A percentile compares a stretch with the other conserved stretches of the same genome.
Evolutionary conservation across 2,113 vertebrate genomes (phyloP).

Genomic region (Parotia lawesii): DNA sequence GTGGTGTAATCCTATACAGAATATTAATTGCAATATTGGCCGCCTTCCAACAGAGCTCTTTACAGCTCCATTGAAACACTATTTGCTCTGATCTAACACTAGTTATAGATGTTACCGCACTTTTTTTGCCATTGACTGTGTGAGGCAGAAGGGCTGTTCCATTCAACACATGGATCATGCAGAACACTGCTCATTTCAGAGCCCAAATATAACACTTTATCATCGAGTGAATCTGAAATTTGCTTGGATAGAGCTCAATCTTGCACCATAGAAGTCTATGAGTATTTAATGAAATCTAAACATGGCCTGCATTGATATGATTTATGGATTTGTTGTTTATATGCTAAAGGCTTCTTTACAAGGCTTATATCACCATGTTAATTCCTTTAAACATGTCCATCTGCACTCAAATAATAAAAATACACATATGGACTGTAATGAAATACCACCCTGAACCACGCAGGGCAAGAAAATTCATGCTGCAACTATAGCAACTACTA

Average conservation of each 20-base stretch:
- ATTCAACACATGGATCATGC: background rate
- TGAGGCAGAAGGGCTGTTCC: slow-evolving; percentile 20
- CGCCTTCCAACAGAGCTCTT: background rate
- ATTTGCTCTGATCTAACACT: background rate
- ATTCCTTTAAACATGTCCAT: background rate
- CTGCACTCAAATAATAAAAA: slow-evolving; percentile 19
- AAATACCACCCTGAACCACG: background rate
- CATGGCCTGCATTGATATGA: background rate
- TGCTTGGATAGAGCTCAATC: background rate
- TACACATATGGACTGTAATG: background rate
- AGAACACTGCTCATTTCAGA: background rate
- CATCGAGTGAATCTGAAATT: background rate
- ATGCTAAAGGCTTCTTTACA: slow-evolving; percentile 8
- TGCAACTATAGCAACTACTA: slow-evolving; percentile 53
- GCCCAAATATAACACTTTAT: background rate
- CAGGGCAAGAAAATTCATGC: background rate
- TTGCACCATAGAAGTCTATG: background rate
- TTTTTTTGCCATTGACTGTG: background rate
- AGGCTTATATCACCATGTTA: background rate
- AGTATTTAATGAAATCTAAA: slow-evolving; percentile 6
- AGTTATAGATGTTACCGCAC: background rate
- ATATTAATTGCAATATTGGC: background rate
- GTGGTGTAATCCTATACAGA: background rate
- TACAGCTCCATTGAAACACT: background rate
- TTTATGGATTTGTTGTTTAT: slow-evolving; percentile 1